Conservation (phyloP, 2,113 vertebrate genomes). For the Ondatra zibethicus region DNA sequence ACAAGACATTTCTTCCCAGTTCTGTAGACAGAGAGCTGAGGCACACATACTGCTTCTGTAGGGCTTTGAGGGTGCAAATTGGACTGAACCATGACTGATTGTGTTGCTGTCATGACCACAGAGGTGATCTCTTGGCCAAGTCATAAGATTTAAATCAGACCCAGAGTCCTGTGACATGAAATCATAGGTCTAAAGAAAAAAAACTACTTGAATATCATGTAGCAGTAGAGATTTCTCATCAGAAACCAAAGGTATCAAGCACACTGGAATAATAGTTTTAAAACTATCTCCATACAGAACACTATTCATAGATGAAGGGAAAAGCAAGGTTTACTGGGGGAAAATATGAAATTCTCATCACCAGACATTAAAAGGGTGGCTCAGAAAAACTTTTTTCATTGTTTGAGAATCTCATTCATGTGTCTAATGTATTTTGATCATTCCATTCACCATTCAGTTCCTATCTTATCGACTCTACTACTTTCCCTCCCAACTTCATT, state of each 20-base stretch:
- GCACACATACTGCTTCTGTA: not conserved
- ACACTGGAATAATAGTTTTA: not conserved
- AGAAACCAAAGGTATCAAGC: not conserved
- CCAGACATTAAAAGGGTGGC: not conserved
- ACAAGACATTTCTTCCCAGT: not conserved
- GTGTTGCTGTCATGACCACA: too few species aligned
- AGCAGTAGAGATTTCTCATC: not conserved
- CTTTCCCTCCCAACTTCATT: not conserved
- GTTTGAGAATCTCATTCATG: not conserved
- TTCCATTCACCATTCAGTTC: too few species aligned
- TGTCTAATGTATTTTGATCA: not conserved
- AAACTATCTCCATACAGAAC: not conserved
- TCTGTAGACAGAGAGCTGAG: not conserved
- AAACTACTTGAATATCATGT: not conserved
- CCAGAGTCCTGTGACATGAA: not conserved
- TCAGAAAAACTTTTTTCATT: not conserved
- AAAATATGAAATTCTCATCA: not conserved
- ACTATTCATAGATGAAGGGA: not conserved
- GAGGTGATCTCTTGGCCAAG: not conserved
- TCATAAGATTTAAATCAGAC: not conserved
- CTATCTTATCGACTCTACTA: not conserved
- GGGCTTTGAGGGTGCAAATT: not conserved
- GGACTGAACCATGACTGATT: not conserved
- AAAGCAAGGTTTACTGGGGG: not conserved
- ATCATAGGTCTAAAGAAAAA: not conserved